Evolutionary conservation across 2,797 vertebrate species (phyloP).

Genomic region (Sebastes diaconus): DNA sequence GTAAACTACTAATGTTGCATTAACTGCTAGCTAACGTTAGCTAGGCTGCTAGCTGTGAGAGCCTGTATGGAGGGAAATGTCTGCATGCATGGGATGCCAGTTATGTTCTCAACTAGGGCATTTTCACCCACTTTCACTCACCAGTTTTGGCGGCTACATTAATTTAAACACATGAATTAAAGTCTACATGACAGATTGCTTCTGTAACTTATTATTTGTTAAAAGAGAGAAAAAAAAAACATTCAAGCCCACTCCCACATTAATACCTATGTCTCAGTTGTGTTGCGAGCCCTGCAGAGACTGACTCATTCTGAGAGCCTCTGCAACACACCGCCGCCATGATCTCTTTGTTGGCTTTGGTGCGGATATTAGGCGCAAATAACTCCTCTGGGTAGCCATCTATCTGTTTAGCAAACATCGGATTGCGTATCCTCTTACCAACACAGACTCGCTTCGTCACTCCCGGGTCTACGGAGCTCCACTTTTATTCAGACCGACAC

Average conservation of each 20-base stretch:
- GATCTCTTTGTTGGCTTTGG: constrained; percentile 88
- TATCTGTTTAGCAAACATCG: constrained; percentile 89
- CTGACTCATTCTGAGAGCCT: constrained; percentile 83
- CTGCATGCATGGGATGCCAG: constrained; percentile 56
- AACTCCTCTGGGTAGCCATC: constrained; percentile 71
- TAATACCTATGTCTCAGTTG: constrained; percentile 78
- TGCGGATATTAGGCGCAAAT: constrained; percentile 71
- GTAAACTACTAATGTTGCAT: not conserved
- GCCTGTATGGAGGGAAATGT: constrained; percentile 84
- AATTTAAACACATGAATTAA: not conserved
- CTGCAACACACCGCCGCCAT: constrained; percentile 92
- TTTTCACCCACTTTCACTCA: constrained; percentile 51
- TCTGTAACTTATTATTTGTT: constrained; percentile 30
- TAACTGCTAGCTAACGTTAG: not conserved
- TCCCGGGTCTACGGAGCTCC: constrained; percentile 95
- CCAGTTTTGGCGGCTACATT: not conserved
- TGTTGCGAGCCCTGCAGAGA: constrained; percentile 83
- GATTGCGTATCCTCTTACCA: constrained; percentile 97
- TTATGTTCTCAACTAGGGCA: constrained; percentile 47
- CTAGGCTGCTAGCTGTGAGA: constrained; percentile 82
- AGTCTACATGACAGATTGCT: not conserved
- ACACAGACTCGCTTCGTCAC: constrained; percentile 98
- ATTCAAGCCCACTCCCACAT: constrained; percentile 77
- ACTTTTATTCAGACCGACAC: constrained; percentile 99
- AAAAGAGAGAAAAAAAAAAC: not conserved